Conservation (phyloP, 2,797 vertebrate genomes). For the Pyrocephalus nanus region DNA sequence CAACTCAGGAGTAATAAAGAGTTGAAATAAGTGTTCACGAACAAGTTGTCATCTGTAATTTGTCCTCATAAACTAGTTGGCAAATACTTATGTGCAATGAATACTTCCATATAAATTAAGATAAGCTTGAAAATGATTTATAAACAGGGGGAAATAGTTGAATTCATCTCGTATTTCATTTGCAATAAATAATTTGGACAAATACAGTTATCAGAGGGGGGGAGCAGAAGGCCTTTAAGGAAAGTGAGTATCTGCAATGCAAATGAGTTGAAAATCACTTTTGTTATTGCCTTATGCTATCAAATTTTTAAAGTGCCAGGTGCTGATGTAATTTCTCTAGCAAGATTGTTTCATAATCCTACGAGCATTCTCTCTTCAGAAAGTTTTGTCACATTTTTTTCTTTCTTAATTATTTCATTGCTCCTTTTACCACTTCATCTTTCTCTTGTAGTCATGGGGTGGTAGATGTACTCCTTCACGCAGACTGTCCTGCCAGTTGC, state of each 20-base stretch:
- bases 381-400: not conserved
- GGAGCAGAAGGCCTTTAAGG: slow-evolving; percentile 12
- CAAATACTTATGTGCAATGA: slow-evolving; percentile 48
- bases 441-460: not conserved
- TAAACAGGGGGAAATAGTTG: slow-evolving; percentile 19
- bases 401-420: not conserved
- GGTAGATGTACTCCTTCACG: not conserved
- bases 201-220: slow-evolving; percentile 40
- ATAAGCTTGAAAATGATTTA: slow-evolving; percentile 41
- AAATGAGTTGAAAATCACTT: slow-evolving; percentile 54
- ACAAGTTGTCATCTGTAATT: slow-evolving; percentile 65
- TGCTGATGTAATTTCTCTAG: not conserved
- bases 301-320: slow-evolving; percentile 32
- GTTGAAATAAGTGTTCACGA: slow-evolving; percentile 54
- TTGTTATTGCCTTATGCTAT: slow-evolving; percentile 13
- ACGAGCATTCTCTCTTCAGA: not conserved
- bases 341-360: not conserved
- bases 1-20: slow-evolving; percentile 65
- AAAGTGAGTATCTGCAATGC: slow-evolving; percentile 9
- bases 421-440: not conserved
- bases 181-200: slow-evolving; percentile 44
- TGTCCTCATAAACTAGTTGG: slow-evolving; percentile 63
- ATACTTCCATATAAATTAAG: slow-evolving; percentile 52
- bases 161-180: slow-evolving; percentile 34
- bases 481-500: not conserved